Base-by-base conservation (phyloP, 2,113 vertebrate genomes). In the Ptilonorhynchus violaceus region DNA sequence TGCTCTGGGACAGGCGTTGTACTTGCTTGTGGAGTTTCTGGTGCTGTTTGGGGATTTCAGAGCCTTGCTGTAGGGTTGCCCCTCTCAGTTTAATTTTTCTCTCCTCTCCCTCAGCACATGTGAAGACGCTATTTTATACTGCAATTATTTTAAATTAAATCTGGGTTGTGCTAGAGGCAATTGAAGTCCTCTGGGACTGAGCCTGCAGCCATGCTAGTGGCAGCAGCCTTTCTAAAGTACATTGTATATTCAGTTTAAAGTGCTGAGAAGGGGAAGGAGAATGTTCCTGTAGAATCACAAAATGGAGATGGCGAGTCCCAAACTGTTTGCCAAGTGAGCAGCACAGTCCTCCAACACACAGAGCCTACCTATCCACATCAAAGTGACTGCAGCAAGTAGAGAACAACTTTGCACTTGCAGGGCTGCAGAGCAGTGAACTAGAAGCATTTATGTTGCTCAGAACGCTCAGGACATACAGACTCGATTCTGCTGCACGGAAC, bases 91-190 rank as follows among this genome's bases (percentile, higher is more conserved):
- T 97, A 96, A 97, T 97, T 97, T 97, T 95, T 79, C 88, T 95
- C 90, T 96, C 35, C 80, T 94, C 68, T 97, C 96, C 96, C 96
- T 93, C 56, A 95, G 96, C 94, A 87, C 84, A 75, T 55, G 62
- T 55, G 85, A 80, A 95, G 81, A 87, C 13, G 35, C 93, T 94
- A 84, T 96, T 97, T 97, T 95, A 91, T 93, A 82, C 91, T 88
- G 85, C 94, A 97, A 83, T 97, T 97, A 97, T 97, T 97, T 97
- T 93, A 95, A 96, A 94, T 96, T 97, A 96, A 97, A 97, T 94
- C 92, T 93, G 69, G 96, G 93, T 95, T 97, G 94, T 79, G 75
- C 97, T 93, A 52, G 83, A 93, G 95, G 90, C 94, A 89, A 81
- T 96, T 59, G 78, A 93, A 89, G 33, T 85, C 97, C 81, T 89